These are phyloP conservation scores for Argyra leucocephala DNA, from an alignment of 2,888 invertebrate genomes.

Conservation along the genomic window DNA sequence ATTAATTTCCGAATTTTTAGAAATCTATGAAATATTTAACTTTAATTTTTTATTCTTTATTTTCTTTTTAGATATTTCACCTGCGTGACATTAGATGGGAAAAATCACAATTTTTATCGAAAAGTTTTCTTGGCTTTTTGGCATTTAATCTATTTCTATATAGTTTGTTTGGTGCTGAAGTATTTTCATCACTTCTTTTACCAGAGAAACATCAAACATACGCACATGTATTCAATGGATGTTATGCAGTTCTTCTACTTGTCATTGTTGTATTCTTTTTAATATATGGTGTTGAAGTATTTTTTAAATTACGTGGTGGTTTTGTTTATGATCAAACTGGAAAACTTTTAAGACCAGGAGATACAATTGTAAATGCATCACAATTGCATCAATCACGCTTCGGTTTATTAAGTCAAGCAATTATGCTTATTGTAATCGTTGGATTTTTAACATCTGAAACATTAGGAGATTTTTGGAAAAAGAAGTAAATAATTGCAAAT, in stretches of 20 bases:
- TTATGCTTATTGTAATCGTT: conserved; percentile 81
- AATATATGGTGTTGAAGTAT: conserved; percentile 89
- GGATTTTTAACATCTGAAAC: conserved; percentile 86
- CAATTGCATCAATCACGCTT: conserved; percentile 85
- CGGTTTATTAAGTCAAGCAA: conserved; percentile 79
- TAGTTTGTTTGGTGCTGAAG: conserved; percentile 69
- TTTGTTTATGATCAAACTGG: conserved; percentile 66
- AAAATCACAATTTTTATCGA: conserved; percentile 79
- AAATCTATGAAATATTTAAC: too few species aligned
- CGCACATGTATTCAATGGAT: conserved; percentile 81
- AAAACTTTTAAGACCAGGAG: conserved; percentile 48
- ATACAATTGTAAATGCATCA: conserved; percentile 62
- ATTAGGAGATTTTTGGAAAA: conserved; percentile 85
- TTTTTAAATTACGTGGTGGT: conserved; percentile 83
- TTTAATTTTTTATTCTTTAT: conserved; percentile 8
- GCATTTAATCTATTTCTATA: conserved; percentile 83
- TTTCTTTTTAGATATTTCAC: conserved; percentile 69
- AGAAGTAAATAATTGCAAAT: conserved; percentile 69
- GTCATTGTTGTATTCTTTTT: conserved; percentile 86
- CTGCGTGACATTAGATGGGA: conserved; percentile 79
- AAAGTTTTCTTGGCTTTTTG: conserved; percentile 81
- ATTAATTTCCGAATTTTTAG: too few species aligned
- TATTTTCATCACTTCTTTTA: conserved; percentile 38
- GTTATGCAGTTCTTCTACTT: conserved; percentile 82
- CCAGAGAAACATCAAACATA: conserved; percentile 46